These are phyloP conservation scores for Channa maculata DNA, from an alignment of 2,113 vertebrate genomes.

Conservation along the genomic window DNA sequence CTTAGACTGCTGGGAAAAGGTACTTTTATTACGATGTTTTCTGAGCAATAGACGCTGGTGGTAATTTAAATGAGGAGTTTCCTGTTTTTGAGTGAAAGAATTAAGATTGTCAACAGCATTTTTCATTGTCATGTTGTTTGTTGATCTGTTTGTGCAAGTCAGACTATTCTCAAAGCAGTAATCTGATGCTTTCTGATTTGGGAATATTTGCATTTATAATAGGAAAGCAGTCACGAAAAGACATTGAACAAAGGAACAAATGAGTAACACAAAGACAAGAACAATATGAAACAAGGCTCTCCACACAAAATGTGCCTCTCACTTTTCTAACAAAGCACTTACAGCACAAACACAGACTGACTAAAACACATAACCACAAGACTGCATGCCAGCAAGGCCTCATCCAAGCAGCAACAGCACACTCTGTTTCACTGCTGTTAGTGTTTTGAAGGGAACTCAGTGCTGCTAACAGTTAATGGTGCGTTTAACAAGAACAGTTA, in stretches of 20 bases:
- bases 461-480: conserved; percentile 41
- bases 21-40: conserved; percentile 45
- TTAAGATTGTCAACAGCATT: not conserved
- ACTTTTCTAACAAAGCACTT: not conserved
- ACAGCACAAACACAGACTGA: not conserved
- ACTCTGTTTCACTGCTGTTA: conserved; percentile 30
- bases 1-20: conserved; percentile 36
- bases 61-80: conserved; percentile 46
- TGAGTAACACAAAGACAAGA: conserved; percentile 15
- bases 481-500: conserved; percentile 54
- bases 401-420: conserved; percentile 7
- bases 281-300: not conserved
- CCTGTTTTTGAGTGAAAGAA: conserved; percentile 36
- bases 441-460: conserved; percentile 47
- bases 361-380: not conserved
- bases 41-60: not conserved
- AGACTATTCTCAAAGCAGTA: not conserved
- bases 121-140: conserved; percentile 21
- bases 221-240: conserved; percentile 23
- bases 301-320: not conserved
- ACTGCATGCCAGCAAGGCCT: conserved; percentile 27
- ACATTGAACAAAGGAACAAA: conserved; percentile 5
- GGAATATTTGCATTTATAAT: conserved; percentile 14
- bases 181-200: not conserved
- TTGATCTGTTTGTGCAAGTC: conserved; percentile 36